These are phyloP conservation scores for Tetranychus urticae DNA, from an alignment of 1,140 invertebrate genomes.

Conservation along the genomic window DNA sequence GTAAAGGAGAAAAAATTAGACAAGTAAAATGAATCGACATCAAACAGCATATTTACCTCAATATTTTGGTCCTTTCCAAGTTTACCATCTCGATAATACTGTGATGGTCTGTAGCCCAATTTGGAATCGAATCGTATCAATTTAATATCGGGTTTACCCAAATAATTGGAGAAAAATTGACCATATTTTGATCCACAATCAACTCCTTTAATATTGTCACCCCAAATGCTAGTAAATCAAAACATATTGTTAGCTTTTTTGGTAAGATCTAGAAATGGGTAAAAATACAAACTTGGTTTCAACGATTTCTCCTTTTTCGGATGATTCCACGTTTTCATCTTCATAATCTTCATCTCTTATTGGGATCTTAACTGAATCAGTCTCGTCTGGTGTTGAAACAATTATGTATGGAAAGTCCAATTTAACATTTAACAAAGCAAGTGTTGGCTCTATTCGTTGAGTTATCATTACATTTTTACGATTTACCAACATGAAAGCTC, in stretches of 20 bases:
- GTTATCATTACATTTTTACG: not conserved
- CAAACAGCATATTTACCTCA: not conserved
- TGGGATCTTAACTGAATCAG: not conserved
- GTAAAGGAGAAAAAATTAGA: too few species aligned
- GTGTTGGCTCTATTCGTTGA: too few species aligned
- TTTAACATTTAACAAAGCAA: too few species aligned
- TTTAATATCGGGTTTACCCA: not conserved
- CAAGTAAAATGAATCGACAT: too few species aligned
- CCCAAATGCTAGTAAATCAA: not conserved
- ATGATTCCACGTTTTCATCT: too few species aligned
- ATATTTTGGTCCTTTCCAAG: not conserved
- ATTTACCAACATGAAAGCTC: not conserved
- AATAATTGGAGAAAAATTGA: slow-evolving; percentile 2
- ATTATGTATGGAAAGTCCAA: not conserved
- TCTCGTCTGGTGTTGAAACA: not conserved
- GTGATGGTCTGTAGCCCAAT: not conserved
- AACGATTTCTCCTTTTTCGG: not conserved
- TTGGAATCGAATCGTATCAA: not conserved
- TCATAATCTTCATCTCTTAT: not conserved
- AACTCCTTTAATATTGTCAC: not conserved
- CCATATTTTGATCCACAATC: slow-evolving; percentile 4
- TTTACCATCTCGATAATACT: not conserved
- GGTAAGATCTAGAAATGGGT: not conserved
- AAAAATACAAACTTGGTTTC: not conserved
- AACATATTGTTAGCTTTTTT: not conserved